Evolutionary conservation across 1,140 invertebrate genomes (phyloP), one percentile per base, ranked within the genome.

Genomic region (Drosophila neocordata): DNA sequence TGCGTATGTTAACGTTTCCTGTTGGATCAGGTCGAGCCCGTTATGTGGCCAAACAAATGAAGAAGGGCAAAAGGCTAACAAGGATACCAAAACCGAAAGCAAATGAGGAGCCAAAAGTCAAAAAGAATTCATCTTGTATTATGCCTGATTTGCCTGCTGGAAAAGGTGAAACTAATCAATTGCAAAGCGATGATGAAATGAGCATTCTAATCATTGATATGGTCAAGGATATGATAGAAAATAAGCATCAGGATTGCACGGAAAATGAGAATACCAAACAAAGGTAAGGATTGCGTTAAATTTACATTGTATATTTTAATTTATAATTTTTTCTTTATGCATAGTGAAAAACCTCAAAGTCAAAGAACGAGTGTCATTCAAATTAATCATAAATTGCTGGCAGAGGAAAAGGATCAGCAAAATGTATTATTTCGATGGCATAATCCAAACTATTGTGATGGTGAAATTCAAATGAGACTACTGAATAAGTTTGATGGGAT

Each of bases 1-100:
- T 71, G 5, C 66, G 82, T 1, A 87, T 87, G 83, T 58, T 87
- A 0, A 87, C 69, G 20, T 87, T 77, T 73, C 79, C 75, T 0
- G 72, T 88, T 7, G 72, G 56, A 31, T 69, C 69, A 0, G 84
- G 76, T 4, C 83, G 84, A 1, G 72, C 83, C 0, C 71, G 78
- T 0, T 53, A 41, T 20, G 79, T 87, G 5, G 83, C 83, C 8
- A 52, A 77, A 3, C 66, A 77, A 62, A 56, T 87, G 64, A 83
- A 64, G 41, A 52, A 65, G n/a, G 38, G 9, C 27, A 55, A 27
- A 60, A 38, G 9, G 4, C 0, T 4, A 3, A 8, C 2, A 11
- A 18, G 13, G 8, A 38, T 51, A 11, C 27, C 24, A 0, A 12
- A 4, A 51, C 5, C 0, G 7, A 2, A 53, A 8, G 35, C n/a